Base-by-base conservation (phyloP, 92 coral and sea anemone genomes). In the Muricea muricata region DNA sequence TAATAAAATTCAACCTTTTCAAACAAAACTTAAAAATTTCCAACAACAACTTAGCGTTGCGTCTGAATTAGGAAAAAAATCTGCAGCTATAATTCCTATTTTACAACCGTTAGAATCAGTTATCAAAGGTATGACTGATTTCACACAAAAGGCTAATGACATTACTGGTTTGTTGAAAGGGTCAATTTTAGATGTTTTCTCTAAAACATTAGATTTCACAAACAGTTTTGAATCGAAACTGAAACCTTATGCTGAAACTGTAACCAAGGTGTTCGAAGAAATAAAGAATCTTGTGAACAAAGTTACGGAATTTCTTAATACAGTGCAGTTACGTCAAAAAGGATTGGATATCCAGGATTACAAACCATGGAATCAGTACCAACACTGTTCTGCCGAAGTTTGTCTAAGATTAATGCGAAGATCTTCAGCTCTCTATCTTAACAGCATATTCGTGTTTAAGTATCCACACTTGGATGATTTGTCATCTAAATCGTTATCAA, bases 381-480 rank as follows among this genome's bases (percentile, higher is more conserved):
- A 95, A 12, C 88, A 93, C 84, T 95, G 98, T 78, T 95, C 98
- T 0, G 91, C 47, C 23, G 92, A 91, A 1, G 95, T 92, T 14
- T 95, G 98, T 52, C 42, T 95, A 9, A 84, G 98, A 55, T 82
- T 86, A 7, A 46, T 95, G 1, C 83, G 93, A 31, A 89, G 98
- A 13, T 95, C 98, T 2, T 93, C 98, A 23, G 65, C 84, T 28
- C 93, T 88, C 21, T 95, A 95, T 70, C 88, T 87, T 1, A 86
- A 82, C 9, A 91, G 91, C 26, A 90, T 95, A 18, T 95, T 95
- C 54, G 76, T 92, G 7, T 93, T 94, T 91, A 95, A 91, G 81
- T 95, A 82, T 73, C 94, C 96, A 21, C 98, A 95, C 56, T 88
- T 95, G n/a, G 99, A 96, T 45, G 99, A 96, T 82, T 91, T 96